phyloP scores from a whole-genome alignment of 1,140 invertebrate species.

The Lithobius niger region DNA sequence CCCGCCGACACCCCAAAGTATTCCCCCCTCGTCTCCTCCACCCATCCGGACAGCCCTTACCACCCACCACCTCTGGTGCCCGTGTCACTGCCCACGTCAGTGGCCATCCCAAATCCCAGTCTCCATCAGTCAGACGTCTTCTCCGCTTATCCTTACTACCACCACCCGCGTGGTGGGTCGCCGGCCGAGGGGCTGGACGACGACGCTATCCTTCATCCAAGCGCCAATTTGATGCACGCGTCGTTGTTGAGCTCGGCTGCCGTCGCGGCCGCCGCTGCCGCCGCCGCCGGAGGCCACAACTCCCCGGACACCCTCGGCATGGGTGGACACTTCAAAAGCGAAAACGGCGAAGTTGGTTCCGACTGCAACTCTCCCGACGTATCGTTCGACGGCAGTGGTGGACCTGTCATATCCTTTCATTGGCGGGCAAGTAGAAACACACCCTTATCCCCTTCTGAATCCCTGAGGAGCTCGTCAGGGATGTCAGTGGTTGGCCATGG shows the following conservation, averaged over 20 bases:
- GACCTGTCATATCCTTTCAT: constrained; percentile 90
- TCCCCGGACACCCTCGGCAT: constrained; percentile 34
- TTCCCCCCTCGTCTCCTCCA: constrained; percentile 16
- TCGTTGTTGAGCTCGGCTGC: constrained; percentile 6
- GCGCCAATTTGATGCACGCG: constrained; percentile 16
- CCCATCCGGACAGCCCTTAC: constrained; percentile 25
- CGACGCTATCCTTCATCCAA: constrained; percentile 18
- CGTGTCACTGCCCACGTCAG: constrained; percentile 75
- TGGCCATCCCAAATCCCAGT: constrained; percentile 90
- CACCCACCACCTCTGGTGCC: constrained; percentile 62
- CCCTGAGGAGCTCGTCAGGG: no score
- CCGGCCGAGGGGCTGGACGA: constrained; percentile 21
- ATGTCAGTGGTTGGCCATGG: no score
- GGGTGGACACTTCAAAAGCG: constrained; percentile 11
- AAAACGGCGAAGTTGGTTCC: constrained; percentile 39
- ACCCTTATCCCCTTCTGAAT: no score
- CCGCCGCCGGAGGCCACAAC: constrained; percentile 33
- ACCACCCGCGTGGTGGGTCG: constrained; percentile 9
- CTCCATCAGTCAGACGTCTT: constrained; percentile 89
- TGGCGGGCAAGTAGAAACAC: no score
- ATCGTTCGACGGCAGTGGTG: constrained; percentile 65
- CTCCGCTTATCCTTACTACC: constrained; percentile 74
- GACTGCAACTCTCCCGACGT: constrained; percentile 78
- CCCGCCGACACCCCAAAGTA: constrained; percentile 12
- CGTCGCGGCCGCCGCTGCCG: constrained; percentile 33